These are phyloP conservation scores for Acanthosepion pharaonis DNA, from an alignment of 2,888 invertebrate genomes.

Conservation along the genomic window DNA sequence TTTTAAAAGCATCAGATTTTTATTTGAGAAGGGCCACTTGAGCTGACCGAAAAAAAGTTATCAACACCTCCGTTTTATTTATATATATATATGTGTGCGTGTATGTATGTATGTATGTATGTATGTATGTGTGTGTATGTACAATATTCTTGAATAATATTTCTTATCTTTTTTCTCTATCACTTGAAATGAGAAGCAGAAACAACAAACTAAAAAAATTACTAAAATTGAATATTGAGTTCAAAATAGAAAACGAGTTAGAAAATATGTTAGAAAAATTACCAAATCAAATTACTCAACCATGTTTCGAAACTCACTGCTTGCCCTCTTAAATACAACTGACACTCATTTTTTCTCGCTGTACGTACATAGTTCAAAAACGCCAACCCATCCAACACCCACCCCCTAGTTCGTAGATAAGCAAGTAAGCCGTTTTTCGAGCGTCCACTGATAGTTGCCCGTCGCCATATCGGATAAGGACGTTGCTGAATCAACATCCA, in stretches of 20 bases:
- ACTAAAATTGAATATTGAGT: not conserved
- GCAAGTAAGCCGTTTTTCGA: not conserved
- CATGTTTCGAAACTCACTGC: not conserved
- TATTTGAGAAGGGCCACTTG: too few relatives aligned
- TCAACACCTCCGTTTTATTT: too few relatives aligned
- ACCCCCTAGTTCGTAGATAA: not conserved
- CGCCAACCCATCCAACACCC: not conserved
- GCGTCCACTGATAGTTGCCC: not conserved
- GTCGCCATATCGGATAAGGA: not conserved
- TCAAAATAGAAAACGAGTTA: not conserved
- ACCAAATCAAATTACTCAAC: not conserved
- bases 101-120: too few relatives aligned
- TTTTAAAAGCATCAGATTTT: too few relatives aligned
- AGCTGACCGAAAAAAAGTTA: too few relatives aligned
- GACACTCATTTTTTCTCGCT: not conserved
- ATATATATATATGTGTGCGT: too few relatives aligned
- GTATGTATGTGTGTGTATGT: too few relatives aligned
- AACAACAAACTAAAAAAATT: not conserved
- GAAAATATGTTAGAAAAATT: not conserved
- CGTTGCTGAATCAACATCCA: not conserved
- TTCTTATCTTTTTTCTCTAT: too few relatives aligned
- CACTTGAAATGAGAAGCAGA: not conserved
- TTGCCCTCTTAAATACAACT: not conserved
- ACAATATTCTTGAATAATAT: too few relatives aligned
- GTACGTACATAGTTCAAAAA: too few relatives aligned